Evolutionary conservation across 2,113 vertebrate genomes (phyloP), one percentile per base, ranked within the genome.

Genomic region (Dasyornis broadbenti): DNA sequence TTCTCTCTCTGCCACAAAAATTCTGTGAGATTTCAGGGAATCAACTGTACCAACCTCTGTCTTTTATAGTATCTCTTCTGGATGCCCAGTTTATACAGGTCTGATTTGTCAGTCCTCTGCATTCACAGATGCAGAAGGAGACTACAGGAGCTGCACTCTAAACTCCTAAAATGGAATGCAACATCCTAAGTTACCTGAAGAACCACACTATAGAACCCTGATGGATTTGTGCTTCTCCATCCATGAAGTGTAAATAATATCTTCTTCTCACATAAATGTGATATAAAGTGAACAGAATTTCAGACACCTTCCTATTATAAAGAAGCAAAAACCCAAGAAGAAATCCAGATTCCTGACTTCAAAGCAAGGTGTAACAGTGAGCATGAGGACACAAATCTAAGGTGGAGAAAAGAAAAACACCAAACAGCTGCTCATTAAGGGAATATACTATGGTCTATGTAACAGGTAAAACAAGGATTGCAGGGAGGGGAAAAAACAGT

Each of bases 381-480:
- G 47, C 27, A 81, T 39, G 39, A 81, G 33, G 44, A 54, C 39
- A 86, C 11, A 3, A 22, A 80, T 7, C 68, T 70, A 33, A 70
- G 3, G 8, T 81, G 39, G 11, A 73, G 33, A 66, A 80, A 76
- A 84, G 13, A 82, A 72, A 63, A 81, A 8, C 21, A 42, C 11
- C 1, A 0, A 91, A 63, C 4, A 70, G 27, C 47, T 91, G 52
- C 56, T 92, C 61, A 66, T 54, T 75, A 82, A 79, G 44, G 20
- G 40, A 35, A 75, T 15, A 42, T 14, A 52, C 53, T 53, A 16
- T 9, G 13, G 35, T 78, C 21, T 63, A 85, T 0, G 0, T 42
- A 80, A 90, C 37, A 90, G 79, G 78, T 69, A 90, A 82, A 79
- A 53, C 49, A 82, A 91, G 33, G 56, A 89, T 91, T 77, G 35